A percentile compares a stretch with the other conserved stretches of the same genome.
phyloP scores from a whole-genome alignment of 2,888 invertebrate genomes.

The Marasmarcha lunaedactyla region DNA sequence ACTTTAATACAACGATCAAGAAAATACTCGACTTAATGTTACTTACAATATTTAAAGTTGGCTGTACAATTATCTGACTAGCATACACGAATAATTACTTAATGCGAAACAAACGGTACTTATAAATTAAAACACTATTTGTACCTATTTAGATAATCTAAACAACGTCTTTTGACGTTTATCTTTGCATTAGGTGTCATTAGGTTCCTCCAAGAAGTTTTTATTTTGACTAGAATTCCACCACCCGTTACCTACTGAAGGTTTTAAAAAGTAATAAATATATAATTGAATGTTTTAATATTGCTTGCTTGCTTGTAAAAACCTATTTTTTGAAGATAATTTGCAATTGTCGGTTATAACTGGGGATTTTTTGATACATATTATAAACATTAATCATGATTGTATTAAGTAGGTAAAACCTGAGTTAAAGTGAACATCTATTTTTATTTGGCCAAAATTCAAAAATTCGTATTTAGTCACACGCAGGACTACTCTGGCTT shows the following conservation, averaged over 20 bases:
- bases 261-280: neutral
- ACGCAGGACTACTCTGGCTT: too few relatives aligned
- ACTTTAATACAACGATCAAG: constrained; percentile 41
- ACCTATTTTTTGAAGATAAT: too few relatives aligned
- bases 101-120: constrained; percentile 35
- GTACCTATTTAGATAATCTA: constrained; percentile 32
- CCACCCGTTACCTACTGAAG: constrained; percentile 1
- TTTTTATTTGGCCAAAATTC: too few relatives aligned
- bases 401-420: too few relatives aligned
- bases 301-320: too few relatives aligned
- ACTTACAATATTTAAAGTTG: constrained; percentile 36
- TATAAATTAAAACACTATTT: constrained; percentile 48
- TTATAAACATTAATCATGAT: too few relatives aligned
- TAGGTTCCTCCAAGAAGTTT: too few relatives aligned
- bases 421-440: too few relatives aligned
- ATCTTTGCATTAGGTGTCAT: constrained; percentile 2
- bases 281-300: neutral
- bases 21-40: constrained; percentile 36
- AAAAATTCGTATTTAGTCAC: too few relatives aligned
- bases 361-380: neutral
- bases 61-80: constrained; percentile 59
- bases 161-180: constrained; percentile 3
- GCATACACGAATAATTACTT: constrained; percentile 44
- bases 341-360: too few relatives aligned
- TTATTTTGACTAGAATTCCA: constrained; percentile 2